Evolutionary conservation across 2,888 invertebrate species (phyloP), one percentile per base, ranked within the genome.

Genomic region (Hylaea fasciaria): DNA sequence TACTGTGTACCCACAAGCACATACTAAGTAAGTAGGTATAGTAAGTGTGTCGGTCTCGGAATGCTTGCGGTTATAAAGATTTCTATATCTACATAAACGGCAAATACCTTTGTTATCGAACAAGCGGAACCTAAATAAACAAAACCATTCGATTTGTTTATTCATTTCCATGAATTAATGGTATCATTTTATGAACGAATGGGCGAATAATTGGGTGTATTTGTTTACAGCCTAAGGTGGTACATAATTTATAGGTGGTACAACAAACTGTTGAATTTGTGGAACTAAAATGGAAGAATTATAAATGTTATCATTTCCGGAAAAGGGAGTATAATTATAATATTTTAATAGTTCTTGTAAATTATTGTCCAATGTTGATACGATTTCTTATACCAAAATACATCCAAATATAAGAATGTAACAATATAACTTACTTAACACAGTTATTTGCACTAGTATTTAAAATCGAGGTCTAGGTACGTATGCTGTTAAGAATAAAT

Each of bases 31-130:
- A 37, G 44, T 56, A 56, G 35, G 43, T 46, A 51, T 32, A 50
- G 49, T 56, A 45, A 54, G 53, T 57, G 41, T 57, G 54, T 54
- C 62, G 51, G 62, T 50, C 58, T 49, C 28, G 65, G 69, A 70
- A 70, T 70, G 64, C 61, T 67, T 62, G 65, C 60, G 62, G 65
- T 71, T 67, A 62, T 76, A 71, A 73, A 71, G 72, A 67, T 73
- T 72, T 72, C 70, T 58, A 68, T 63, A 71, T 71, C n/a, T n/a
- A n/a, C n/a, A 72, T 70, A 71, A 54, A 13, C 32, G 22, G 61
- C 61, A 60, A 73, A 74, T 67, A 68, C 70, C 66, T 68, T 61
- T 64, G 67, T 69, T 63, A 68, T 66, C 65, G 68, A 69, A 69
- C 65, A 65, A 57, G 61, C 62, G 54, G 53, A 66, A 65, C 66